phyloP scores from a whole-genome alignment of 2,113 vertebrate species.

The Gila orcuttii region DNA sequence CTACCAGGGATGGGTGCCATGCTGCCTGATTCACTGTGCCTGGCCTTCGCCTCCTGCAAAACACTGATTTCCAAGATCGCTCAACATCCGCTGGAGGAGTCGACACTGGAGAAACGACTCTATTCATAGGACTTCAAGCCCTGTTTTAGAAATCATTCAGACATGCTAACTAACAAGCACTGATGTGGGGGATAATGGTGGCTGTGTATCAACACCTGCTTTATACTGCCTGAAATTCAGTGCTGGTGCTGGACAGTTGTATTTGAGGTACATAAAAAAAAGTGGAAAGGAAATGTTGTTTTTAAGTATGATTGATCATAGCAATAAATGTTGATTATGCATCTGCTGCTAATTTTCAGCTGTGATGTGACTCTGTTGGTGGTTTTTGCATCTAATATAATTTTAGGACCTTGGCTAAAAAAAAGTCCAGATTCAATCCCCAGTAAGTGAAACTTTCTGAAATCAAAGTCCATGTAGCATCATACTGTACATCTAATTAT shows the following conservation, averaged over 20 bases:
- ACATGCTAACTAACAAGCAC: background rate
- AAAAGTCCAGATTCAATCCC: too few species aligned
- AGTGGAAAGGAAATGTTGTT: constrained; percentile 57
- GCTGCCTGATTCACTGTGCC: constrained; percentile 79
- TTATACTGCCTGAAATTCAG: constrained; percentile 63
- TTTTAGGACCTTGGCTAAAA: background rate
- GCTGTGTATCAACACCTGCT: constrained; percentile 41
- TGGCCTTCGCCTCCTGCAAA: constrained; percentile 58
- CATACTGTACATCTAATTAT: too few species aligned
- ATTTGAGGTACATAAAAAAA: constrained; percentile 53
- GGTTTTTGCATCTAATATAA: background rate
- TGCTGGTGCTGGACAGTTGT: constrained; percentile 63
- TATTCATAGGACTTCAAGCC: background rate
- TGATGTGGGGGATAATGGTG: constrained; percentile 46
- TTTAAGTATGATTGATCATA: constrained; percentile 73
- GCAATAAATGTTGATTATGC: constrained; percentile 81
- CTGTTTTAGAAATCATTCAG: constrained; percentile 11
- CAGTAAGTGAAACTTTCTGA: too few species aligned
- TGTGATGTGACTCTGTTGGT: constrained; percentile 47
- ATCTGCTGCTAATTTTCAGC: constrained; percentile 71
- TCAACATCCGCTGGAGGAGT: constrained; percentile 28
- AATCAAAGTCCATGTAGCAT: too few species aligned
- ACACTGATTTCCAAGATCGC: constrained; percentile 31
- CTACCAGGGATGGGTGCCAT: constrained; percentile 55
- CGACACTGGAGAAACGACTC: background rate